A percentile compares a stretch with the other conserved stretches of the same genome.
These are phyloP conservation scores for Danio tinwini DNA, from an alignment of 2,797 vertebrate genomes.

Conservation along the genomic window DNA sequence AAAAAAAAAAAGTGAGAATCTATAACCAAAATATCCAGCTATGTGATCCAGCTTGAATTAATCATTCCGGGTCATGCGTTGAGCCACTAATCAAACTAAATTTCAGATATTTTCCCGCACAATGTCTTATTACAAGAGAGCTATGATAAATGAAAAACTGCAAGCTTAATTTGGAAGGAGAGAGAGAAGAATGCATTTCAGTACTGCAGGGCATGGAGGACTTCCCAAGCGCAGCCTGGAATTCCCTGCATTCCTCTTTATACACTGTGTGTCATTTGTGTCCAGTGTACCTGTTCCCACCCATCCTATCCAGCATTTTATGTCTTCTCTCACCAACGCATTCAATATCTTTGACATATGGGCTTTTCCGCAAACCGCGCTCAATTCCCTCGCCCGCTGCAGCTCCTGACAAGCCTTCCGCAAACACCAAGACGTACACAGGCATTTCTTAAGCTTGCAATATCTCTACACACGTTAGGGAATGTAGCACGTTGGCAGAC, in stretches of 20 bases:
- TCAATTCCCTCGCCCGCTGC: constrained; percentile 14
- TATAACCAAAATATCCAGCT: neutral
- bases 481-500: constrained; percentile 77
- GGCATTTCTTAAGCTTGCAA: constrained; percentile 68
- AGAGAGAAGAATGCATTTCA: neutral
- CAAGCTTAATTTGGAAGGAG: neutral
- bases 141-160: neutral
- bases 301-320: constrained; percentile 7
- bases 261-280: constrained; percentile 15
- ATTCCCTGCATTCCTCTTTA: constrained; percentile 46
- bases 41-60: neutral
- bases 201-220: neutral
- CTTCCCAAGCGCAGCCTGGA: constrained; percentile 39
- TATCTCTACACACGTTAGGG: constrained; percentile 71
- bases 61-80: neutral
- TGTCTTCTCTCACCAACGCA: constrained; percentile 8
- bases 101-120: neutral
- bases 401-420: constrained; percentile 75
- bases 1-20: neutral
- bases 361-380: constrained; percentile 22
- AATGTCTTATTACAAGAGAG: neutral
- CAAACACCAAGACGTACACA: constrained; percentile 74
- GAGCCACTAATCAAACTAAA: neutral
- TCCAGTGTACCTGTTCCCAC: neutral
- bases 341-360: constrained; percentile 38